Conservation (phyloP, 2,888 invertebrate genomes). For the Drosophila limbata region DNA sequence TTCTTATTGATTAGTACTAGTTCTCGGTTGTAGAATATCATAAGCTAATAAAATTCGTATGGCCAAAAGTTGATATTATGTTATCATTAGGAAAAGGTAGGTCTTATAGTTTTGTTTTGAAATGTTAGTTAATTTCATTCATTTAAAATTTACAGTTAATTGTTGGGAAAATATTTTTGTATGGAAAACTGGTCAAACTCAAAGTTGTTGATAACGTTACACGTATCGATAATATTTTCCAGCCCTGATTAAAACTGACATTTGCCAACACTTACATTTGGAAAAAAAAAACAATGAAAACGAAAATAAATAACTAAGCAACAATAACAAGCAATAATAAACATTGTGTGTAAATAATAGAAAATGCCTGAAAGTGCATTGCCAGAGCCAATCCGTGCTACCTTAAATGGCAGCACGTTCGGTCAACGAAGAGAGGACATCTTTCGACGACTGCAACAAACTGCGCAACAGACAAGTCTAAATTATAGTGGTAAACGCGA, state of each 20-base stretch:
- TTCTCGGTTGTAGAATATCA: too few species aligned
- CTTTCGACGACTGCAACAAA: constrained; percentile 78
- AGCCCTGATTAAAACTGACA: neutral
- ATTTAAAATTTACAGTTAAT: neutral
- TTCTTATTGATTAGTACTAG: neutral
- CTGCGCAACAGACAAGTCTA: constrained; percentile 88
- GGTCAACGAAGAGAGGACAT: constrained; percentile 80
- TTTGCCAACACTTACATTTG: constrained; percentile 28
- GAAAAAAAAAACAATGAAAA: constrained; percentile 38
- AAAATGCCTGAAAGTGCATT: constrained; percentile 62
- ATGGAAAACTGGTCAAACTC: too few species aligned
- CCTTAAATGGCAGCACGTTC: constrained; percentile 69
- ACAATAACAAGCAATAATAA: constrained; percentile 37
- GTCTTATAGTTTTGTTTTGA: neutral
- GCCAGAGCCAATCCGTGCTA: constrained; percentile 50
- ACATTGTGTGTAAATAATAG: constrained; percentile 12
- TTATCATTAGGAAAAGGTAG: too few species aligned
- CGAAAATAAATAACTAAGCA: constrained; percentile 39
- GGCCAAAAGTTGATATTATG: too few species aligned
- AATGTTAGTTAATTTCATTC: neutral
- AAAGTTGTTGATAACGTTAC: neutral
- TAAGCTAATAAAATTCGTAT: too few species aligned
- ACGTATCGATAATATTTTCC: constrained; percentile 24
- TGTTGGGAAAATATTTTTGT: neutral
- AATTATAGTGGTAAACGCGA: constrained; percentile 95